Evolutionary conservation across 2,888 invertebrate species (phyloP), one percentile per base, ranked within the genome.

Genomic region (Autographa gamma): DNA sequence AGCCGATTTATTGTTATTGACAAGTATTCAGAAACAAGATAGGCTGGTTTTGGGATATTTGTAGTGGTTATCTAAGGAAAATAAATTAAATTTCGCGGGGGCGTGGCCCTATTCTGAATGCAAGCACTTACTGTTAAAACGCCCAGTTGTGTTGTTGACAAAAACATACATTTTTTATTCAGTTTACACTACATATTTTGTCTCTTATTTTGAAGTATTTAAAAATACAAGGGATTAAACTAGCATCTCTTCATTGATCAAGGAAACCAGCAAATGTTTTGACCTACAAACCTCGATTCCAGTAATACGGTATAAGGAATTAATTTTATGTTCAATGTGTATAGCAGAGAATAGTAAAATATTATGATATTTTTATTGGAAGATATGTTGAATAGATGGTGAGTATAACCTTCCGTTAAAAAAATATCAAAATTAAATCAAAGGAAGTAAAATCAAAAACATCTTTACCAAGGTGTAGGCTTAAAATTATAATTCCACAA

Each of bases 1-100:
- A 81, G 80, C 71, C 77, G 75, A 80, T 79, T 69, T 69, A 60
- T 68, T 75, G 60, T 67, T 69, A 34, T 56, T 60, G 64, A 60
- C 59, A 67, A 48, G 43, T 59, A 67, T 60, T 56, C 18, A 56
- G 19, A 56, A 56, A 56, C 54, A 56, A 13, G 25, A 56, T 13
- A 25, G 19, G 11, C 13, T 13, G 11, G 19, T 48, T 48, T 48
- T 25, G 3, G 54, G 13, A 56, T 54, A 19, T 54, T 19, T 19
- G 54, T 19, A 19, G 19, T 11, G 6, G 52, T 3, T 54, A 43
- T 2, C 43, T 2, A 14, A 18, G 52, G 16, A 54, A 18, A 19
- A 18, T n/a, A 7, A n/a, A 13, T 19, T 54, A 54, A 11, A 19
- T 48, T 48, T 48, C 19, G 54, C 11, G 11, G 54, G 54, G 13